A percentile compares a stretch with the other conserved stretches of the same genome.
These are phyloP conservation scores for Buphagus erythrorhynchus DNA, from an alignment of 2,797 vertebrate species.

Conservation along the genomic window DNA sequence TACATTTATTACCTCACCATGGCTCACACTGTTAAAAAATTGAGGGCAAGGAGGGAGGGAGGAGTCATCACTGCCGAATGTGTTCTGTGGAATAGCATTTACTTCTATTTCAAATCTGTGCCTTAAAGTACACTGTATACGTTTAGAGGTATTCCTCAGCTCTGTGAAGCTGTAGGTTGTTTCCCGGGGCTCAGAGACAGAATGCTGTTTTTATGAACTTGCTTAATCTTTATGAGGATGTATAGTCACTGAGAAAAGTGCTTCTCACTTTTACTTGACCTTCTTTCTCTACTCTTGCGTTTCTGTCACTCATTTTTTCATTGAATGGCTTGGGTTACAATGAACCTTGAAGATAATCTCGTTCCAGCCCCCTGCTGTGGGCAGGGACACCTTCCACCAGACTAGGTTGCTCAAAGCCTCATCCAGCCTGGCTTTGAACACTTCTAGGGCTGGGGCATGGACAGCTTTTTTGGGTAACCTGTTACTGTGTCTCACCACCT, in stretches of 20 bases:
- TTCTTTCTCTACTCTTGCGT: neutral
- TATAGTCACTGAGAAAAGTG: neutral
- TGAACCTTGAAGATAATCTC: neutral
- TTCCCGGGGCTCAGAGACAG: neutral
- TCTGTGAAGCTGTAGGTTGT: neutral
- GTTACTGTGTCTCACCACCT: neutral
- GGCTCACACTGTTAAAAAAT: neutral
- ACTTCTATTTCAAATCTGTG: neutral
- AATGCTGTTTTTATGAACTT: neutral
- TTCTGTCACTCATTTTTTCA: neutral
- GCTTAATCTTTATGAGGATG: neutral
- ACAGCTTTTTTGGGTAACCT: neutral
- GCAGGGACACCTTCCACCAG: neutral
- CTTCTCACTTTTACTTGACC: neutral
- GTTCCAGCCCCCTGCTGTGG: neutral
- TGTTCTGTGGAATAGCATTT: neutral
- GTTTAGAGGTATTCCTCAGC: neutral
- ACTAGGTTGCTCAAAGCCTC: neutral
- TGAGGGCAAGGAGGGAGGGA: neutral
- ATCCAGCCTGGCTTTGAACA: neutral
- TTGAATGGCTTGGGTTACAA: neutral
- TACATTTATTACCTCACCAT: neutral
- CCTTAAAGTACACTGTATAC: neutral
- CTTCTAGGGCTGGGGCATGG: neutral
- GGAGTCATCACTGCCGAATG: neutral